Conservation (phyloP, 2,797 vertebrate species). For the Knipowitschia caucasica region DNA sequence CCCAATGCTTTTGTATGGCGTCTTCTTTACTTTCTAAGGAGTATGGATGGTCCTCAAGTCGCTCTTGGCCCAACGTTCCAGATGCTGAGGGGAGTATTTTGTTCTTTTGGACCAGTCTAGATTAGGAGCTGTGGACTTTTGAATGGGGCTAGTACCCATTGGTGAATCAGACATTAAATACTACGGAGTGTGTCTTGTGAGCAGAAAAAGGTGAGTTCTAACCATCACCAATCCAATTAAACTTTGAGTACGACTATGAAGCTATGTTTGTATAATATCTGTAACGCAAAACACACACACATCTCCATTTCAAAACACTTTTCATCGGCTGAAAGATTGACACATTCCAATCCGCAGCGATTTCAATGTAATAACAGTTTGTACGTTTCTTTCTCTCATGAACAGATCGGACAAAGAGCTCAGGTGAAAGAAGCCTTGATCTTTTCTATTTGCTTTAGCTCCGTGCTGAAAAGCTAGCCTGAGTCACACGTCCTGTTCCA, state of each 20-base stretch:
- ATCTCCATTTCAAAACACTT: background rate
- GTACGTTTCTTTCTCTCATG: background rate
- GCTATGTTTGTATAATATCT: background rate
- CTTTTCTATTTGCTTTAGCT: background rate
- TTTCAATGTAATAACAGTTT: background rate
- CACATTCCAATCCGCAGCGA: background rate
- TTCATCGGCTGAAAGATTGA: background rate
- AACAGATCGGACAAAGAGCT: too few relatives aligned
- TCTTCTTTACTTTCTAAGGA: too few relatives aligned
- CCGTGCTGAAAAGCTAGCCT: background rate
- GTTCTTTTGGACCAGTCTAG: too few relatives aligned
- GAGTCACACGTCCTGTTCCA: background rate
- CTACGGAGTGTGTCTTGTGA: too few relatives aligned
- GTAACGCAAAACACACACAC: background rate
- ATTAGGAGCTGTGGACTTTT: too few relatives aligned
- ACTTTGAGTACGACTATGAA: background rate
- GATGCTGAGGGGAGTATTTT: too few relatives aligned
- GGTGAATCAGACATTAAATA: too few relatives aligned
- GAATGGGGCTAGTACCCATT: too few relatives aligned
- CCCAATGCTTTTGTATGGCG: too few relatives aligned
- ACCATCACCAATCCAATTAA: background rate
- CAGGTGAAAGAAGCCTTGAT: conserved; percentile 3
- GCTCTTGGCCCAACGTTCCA: too few relatives aligned
- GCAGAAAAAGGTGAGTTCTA: too few relatives aligned
- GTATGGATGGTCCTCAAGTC: too few relatives aligned